Base-by-base conservation (phyloP, 2,888 invertebrate species). In the Spilosoma lubricipeda region DNA sequence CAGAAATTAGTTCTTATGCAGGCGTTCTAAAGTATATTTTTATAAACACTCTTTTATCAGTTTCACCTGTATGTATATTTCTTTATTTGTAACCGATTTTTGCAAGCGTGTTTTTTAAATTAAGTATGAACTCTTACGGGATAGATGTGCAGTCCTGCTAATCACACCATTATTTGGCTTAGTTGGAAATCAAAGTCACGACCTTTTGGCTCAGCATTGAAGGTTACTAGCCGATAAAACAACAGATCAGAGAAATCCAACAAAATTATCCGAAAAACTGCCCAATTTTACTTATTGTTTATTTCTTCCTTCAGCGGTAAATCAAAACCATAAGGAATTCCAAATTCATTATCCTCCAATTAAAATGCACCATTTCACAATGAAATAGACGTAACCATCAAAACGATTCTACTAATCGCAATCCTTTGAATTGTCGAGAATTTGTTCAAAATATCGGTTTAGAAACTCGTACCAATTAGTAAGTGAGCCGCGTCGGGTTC, bases 391-490 rank as follows among this genome's bases (percentile, higher is more conserved):
- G n/a, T 23, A 69, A 69, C 56, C 67, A 67, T 27, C 74, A 83
- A 65, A 80, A 82, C 82, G 78, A 82, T 80, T 79, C 82, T 77
- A 69, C 67, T 80, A 87, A 86, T 85, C 82, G 80, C 84, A 88
- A 89, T 87, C 87, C 87, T 87, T 86, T 81, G 79, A 76, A 80
- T 82, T 63, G 72, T 67, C 67, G 70, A 80, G 80, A 86, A 87
- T 90, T 88, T 82, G 82, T 81, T 87, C 83, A 88, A 87, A 89
- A 86, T 82, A 86, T 85, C 85, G 80, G 80, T 85, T 86, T 87
- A 89, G 90, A 87, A 87, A 88, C 83, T 85, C 86, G 88, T 90
- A 93, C 92, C 94, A 94, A 94, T 94, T 94, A 94, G 94, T 93
- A 93, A 93, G 89, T 80, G 91, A 93, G 90, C 88, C 87, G 87